Evolutionary conservation across 2,113 vertebrate species (phyloP), one percentile per base, ranked within the genome.

Genomic region (Rhea americana): DNA sequence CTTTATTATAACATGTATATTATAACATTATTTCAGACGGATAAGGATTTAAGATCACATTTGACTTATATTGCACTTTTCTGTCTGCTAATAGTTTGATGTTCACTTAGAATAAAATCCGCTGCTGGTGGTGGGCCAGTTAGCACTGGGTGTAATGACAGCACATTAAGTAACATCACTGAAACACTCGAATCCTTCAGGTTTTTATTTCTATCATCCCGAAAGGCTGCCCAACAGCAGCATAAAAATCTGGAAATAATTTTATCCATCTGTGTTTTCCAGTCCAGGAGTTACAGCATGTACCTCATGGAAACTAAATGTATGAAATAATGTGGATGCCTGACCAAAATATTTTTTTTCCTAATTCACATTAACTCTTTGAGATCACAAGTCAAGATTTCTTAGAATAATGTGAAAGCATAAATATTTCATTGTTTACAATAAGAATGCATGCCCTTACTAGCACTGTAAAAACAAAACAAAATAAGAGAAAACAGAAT

Each of bases 171-270:
- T 82, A 63, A 53, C 8, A 62, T 5, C 14, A 70, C 15, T 35
- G 9, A 93, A 59, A 15, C 41, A 53, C 9, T 47, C 11, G 53
- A 56, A 76, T 62, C 4, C 32, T 76, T 91, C 26, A 75, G 68
- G n/a, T 45, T 95, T 82, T 78, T 66, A 53, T 86, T 91, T 89
- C 58, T 66, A 14, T 90, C 21, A 55, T 48, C 43, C 11, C 8
- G 26, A 50, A 9, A 80, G 74, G 16, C 63, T 79, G 30, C 28
- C 21, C 56, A 89, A 87, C 11, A 74, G 68, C 41, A 94, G 43
- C 32, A 86, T 37, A 37, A 68, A 88, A 83, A 85, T 73, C 37
- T 71, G 48, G 28, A 85, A 91, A 76, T 70, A 82, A 77, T 82
- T 66, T 56, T 30, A 83, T 85, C 32, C 9, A 35, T 82, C 71